Evolutionary conservation across 2,113 vertebrate genomes (phyloP).

Genomic region (Chionodraco myersi): DNA sequence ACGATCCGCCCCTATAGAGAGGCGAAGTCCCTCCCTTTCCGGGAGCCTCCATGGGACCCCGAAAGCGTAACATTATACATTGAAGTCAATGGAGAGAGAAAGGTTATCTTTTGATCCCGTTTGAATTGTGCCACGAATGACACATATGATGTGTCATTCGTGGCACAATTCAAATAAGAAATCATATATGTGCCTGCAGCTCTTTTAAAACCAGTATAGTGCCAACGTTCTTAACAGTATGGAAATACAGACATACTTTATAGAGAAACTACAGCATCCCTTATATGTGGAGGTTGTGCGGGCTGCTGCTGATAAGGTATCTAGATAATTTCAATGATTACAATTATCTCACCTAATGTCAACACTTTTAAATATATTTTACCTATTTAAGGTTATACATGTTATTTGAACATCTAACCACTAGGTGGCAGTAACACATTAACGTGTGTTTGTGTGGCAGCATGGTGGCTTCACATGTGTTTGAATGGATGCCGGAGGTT

Average conservation of each 20-base stretch:
- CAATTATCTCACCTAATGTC: no score
- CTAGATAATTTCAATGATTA: no score
- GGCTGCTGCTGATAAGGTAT: not conserved
- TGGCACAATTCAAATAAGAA: not conserved
- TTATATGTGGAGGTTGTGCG: not conserved
- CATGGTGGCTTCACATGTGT: not conserved
- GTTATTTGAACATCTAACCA: slow-evolving; percentile 17
- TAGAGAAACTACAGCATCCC: not conserved
- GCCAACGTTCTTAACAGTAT: not conserved
- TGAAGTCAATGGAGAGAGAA: no score
- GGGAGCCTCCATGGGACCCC: no score
- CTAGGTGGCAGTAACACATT: slow-evolving; percentile 41
- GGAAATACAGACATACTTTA: not conserved
- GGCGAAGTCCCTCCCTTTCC: no score
- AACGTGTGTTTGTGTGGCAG: not conserved
- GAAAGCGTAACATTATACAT: no score
- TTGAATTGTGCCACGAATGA: no score
- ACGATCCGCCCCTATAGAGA: no score
- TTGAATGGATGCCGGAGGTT: not conserved
- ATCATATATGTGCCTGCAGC: not conserved
- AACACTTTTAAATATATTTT: not conserved
- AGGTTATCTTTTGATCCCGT: no score
- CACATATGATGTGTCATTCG: no score
- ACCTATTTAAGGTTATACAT: not conserved
- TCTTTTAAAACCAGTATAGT: not conserved